phyloP scores from a whole-genome alignment of 1,140 invertebrate genomes.

The Drosophila bifasciata region DNA sequence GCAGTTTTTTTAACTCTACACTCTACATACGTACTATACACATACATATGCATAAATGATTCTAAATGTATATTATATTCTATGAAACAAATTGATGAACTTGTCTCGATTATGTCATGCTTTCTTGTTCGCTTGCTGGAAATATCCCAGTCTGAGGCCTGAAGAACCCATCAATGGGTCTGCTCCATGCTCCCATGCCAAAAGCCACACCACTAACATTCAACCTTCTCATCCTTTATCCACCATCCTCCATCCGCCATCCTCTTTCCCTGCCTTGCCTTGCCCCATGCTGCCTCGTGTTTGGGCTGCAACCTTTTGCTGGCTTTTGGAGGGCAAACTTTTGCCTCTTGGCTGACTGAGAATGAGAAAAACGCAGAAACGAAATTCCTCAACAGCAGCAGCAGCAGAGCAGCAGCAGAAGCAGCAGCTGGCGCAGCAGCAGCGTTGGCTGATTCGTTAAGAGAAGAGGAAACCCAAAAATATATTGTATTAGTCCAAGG shows the following conservation, averaged over 20 bases:
- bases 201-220: too few species aligned
- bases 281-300: constrained; percentile 19
- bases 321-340: constrained; percentile 77
- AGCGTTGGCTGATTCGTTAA: constrained; percentile 54
- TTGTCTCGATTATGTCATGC: constrained; percentile 52
- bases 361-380: constrained; percentile 1
- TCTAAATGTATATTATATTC: not conserved
- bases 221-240: not conserved
- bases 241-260: not conserved
- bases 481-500: constrained; percentile 30
- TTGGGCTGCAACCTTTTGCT: constrained; percentile 71
- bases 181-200: constrained; percentile 1
- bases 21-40: too few species aligned
- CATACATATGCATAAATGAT: too few species aligned
- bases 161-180: constrained; percentile 40
- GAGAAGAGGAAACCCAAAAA: constrained; percentile 47
- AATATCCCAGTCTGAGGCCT: constrained; percentile 39
- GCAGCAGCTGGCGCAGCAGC: not conserved
- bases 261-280: not conserved
- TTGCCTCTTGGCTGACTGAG: constrained; percentile 12
- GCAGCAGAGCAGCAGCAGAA: not conserved
- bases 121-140: constrained; percentile 20
- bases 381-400: constrained; percentile 5
- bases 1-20: too few species aligned
- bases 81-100: constrained; percentile 36